These are phyloP conservation scores for Sciurus vulgaris DNA, from an alignment of 2,797 vertebrate species.

Conservation along the genomic window DNA sequence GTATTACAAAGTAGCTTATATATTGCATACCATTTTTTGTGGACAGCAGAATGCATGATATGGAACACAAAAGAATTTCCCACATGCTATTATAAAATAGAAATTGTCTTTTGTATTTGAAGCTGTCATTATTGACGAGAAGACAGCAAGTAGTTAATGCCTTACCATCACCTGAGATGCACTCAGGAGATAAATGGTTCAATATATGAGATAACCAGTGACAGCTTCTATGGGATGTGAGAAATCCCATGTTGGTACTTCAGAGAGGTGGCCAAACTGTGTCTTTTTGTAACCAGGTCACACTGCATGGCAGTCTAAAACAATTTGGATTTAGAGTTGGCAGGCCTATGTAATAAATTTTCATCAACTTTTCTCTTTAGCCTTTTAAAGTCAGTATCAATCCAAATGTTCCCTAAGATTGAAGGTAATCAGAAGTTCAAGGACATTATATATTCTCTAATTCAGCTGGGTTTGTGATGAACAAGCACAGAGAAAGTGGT, in stretches of 20 bases:
- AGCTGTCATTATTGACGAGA: background rate
- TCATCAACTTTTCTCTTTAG: background rate
- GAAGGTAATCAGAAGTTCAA: background rate
- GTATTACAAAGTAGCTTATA: background rate
- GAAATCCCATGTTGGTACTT: background rate
- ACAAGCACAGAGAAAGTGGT: background rate
- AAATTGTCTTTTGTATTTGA: constrained; percentile 19
- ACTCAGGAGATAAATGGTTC: background rate
- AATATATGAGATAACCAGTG: background rate
- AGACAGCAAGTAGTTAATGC: constrained; percentile 9
- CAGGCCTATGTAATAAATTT: background rate
- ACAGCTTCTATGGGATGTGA: background rate
- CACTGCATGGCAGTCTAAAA: background rate
- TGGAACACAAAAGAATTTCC: constrained; percentile 17
- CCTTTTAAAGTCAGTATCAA: constrained; percentile 18
- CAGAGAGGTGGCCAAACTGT: background rate
- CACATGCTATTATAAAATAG: background rate
- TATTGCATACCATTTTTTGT: background rate
- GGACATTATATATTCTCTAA: background rate
- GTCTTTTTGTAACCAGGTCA: constrained; percentile 4
- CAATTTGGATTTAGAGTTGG: background rate
- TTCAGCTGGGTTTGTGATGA: background rate
- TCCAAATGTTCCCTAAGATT: background rate
- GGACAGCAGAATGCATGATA: background rate
- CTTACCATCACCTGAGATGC: background rate